Base-by-base conservation (phyloP, 1,140 invertebrate genomes). In the Drosophila sturtevanti region DNA sequence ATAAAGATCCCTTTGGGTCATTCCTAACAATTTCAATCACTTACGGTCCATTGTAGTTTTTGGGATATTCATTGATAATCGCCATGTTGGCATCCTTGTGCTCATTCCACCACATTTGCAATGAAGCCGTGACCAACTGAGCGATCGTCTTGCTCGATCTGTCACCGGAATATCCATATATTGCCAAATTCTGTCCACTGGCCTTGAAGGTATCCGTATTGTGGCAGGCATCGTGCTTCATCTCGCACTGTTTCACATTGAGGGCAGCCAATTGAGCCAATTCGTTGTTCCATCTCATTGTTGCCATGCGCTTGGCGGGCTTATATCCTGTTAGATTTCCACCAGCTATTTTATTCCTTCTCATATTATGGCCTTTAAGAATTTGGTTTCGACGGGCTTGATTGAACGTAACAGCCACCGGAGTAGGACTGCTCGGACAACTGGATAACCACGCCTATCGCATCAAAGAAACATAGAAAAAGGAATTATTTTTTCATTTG, bases 171-270 rank as follows among this genome's bases (percentile, higher is more conserved):
- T 68, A 87, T 9, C 55, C n/a, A 12, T 70, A 35, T 2, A 64
- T 21, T 3, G 85, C 89, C 22, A 89, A 18, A 61, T 89, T 89
- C 56, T 90, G 89, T 0, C 89, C 89, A 54, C 77, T 77, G 11
- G 56, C 37, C 55, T 34, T 64, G 21, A 76, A 90, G 7, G 55
- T 59, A 1, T 41, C 11, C 10, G 77, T 89, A 38, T 86, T 90
- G 60, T 61, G 85, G 60, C 89, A 90, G 0, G 62, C 63, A 24
- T 90, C 89, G 35, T 86, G 79, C 37, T 72, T 35, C 72, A 82
- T 77, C 56, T 31, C 0, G 24, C 89, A 90, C 34, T 78, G 73
- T 10, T 38, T 66, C 11, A 78, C 84, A 74, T 90, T 90, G 0
- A 81, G 38, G 0, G 41, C 65, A 1, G 89, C 81, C 38, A 90